Conservation (phyloP, 2,113 vertebrate genomes). For the Phalacrocorax aristotelis region DNA sequence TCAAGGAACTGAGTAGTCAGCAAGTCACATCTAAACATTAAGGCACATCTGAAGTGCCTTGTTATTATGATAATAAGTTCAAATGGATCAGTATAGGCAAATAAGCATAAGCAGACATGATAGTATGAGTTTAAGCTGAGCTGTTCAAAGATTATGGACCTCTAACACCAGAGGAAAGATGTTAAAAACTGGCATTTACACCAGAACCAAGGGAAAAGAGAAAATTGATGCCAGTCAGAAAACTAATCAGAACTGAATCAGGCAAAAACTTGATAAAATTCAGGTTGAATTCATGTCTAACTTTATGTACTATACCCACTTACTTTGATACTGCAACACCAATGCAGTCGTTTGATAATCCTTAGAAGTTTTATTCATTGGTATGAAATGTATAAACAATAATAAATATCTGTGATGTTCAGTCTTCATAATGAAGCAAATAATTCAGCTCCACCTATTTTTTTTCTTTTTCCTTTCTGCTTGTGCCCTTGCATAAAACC, state of each 20-base stretch:
- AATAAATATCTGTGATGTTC: not conserved
- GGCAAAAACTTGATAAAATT: not conserved
- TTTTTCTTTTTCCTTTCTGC: not conserved
- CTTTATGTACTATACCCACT: not conserved
- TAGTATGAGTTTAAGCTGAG: not conserved
- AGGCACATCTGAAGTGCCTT: not conserved
- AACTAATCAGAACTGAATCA: not conserved
- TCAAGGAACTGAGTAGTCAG: not conserved
- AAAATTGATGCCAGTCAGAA: not conserved
- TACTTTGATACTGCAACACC: not conserved
- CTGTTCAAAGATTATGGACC: not conserved
- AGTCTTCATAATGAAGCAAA: not conserved
- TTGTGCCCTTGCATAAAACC: not conserved
- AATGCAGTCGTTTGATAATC: not conserved
- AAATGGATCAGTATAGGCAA: not conserved
- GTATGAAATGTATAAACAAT: not conserved
- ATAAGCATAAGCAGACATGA: not conserved
- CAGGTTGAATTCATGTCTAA: not conserved
- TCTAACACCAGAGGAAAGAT: not conserved
- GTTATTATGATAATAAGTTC: not conserved
- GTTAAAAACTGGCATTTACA: not conserved
- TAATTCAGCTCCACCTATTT: not conserved
- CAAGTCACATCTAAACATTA: not conserved
- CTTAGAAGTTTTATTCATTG: not conserved
- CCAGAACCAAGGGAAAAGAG: not conserved